Percentiles rank a stretch among this genome's conserved stretches.
These are phyloP conservation scores for Rhaphigaster nebulosa DNA, from an alignment of 2,888 invertebrate genomes.

Conservation along the genomic window DNA sequence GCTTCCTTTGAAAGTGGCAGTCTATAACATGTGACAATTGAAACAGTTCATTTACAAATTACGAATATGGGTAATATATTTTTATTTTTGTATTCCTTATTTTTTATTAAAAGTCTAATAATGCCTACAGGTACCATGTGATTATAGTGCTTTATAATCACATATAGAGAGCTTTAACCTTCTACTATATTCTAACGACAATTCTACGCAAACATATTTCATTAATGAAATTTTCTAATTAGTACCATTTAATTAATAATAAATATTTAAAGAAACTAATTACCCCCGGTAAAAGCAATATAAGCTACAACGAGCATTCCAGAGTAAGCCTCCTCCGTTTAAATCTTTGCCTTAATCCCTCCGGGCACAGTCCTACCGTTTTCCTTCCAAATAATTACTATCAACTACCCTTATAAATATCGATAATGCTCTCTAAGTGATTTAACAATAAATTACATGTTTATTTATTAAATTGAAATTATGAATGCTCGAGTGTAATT, in stretches of 20 bases:
- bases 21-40: no score
- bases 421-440: background rate
- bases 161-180: no score
- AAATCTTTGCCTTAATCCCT: background rate
- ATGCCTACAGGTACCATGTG: no score
- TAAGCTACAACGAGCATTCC: background rate
- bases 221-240: background rate
- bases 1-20: no score
- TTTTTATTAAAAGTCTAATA: no score
- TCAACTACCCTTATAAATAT: background rate
- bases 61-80: no score
- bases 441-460: background rate
- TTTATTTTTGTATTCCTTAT: no score
- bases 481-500: background rate
- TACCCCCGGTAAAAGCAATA: background rate
- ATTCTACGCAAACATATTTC: background rate
- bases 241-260: background rate
- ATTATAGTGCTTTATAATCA: no score
- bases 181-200: no score
- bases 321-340: background rate
- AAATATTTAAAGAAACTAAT: background rate
- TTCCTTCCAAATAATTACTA: slow-evolving; percentile 4
- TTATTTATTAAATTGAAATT: background rate
- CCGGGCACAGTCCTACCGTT: background rate
- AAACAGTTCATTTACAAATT: no score